Percentiles rank a stretch among this genome's conserved stretches.
phyloP scores from a whole-genome alignment of 2,888 invertebrate genomes.

The Serrognathus titanus region DNA sequence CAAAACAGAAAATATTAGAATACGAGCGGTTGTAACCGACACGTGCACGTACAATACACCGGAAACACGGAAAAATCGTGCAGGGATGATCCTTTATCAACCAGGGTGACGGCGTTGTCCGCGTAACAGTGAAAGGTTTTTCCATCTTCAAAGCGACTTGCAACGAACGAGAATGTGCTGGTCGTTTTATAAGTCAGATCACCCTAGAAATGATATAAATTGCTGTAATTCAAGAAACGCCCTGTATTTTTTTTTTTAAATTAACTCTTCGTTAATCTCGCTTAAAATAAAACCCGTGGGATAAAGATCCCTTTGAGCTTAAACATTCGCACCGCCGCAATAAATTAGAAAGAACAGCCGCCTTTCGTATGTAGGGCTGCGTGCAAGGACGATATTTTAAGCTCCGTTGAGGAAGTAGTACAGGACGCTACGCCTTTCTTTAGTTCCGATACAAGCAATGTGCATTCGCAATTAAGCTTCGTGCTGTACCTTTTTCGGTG shows the following conservation, averaged over 20 bases:
- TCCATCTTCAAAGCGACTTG: constrained; percentile 77
- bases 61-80: constrained; percentile 69
- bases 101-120: constrained; percentile 73
- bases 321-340: constrained; percentile 27
- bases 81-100: constrained; percentile 72
- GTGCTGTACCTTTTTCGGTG: too few relatives aligned
- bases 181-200: constrained; percentile 80
- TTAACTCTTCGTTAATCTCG: too few relatives aligned
- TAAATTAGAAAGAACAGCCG: constrained; percentile 37
- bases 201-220: constrained; percentile 50
- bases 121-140: constrained; percentile 76
- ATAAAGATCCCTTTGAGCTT: background rate
- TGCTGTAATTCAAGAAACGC: background rate
- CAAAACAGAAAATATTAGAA: background rate
- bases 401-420: constrained; percentile 6
- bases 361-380: constrained; percentile 41
- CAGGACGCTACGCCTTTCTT: background rate
- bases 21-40: background rate
- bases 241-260: too few relatives aligned
- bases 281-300: too few relatives aligned
- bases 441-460: constrained; percentile 12
- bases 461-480: constrained; percentile 12
- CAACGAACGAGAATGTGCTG: constrained; percentile 75
- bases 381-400: constrained; percentile 36
- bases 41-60: constrained; percentile 76